Evolutionary conservation across 2,113 vertebrate genomes (phyloP), one percentile per base, ranked within the genome.

Genomic region (Erinaceus europaeus): DNA sequence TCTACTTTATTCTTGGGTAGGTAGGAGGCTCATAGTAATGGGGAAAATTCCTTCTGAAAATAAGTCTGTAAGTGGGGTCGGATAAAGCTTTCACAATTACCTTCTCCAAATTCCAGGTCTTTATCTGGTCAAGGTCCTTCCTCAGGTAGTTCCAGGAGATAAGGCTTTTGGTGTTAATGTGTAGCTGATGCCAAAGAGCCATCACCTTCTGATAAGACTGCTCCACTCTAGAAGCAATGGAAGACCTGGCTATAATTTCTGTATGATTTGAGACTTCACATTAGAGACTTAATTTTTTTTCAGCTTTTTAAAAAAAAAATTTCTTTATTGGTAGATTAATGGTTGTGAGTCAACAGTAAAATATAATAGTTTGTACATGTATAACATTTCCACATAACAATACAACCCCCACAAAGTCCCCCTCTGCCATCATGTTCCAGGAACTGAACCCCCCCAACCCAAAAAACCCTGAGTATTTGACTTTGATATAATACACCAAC

Each of bases 131-230:
- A 61, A 99, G 96, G 95, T 99, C 98, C 95, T 99, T 99, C 55
- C 97, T 96, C 93, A 99, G 96, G 92, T 99, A 99, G 87, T 99
- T 97, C 98, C 98, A 99, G 73, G 99, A 99, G 59, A 99, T 98
- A 78, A 99, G 98, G 68, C 98, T 98, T 97, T 99, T 99, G 52
- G 98, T 99, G 95, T 99, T 99, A 74, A 99, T 80, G 29, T 99
- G 99, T 5, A 99, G 97, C 95, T 99, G 98, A 94, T 99, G 99
- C 99, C 99, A 99, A 52, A 99, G 97, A 46, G 98, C 96, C 99
- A 99, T 99, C 89, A 99, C 99, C 61, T 99, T 99, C 98, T 99
- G 99, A 93, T 99, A 99, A 94, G 98, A 89, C 95, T 99, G 99
- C 74, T 99, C 99, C 27, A 98, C 95, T 95, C 99, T 99, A 95